Conservation (phyloP, 2,113 vertebrate genomes). For the Gopherus flavomarginatus region DNA sequence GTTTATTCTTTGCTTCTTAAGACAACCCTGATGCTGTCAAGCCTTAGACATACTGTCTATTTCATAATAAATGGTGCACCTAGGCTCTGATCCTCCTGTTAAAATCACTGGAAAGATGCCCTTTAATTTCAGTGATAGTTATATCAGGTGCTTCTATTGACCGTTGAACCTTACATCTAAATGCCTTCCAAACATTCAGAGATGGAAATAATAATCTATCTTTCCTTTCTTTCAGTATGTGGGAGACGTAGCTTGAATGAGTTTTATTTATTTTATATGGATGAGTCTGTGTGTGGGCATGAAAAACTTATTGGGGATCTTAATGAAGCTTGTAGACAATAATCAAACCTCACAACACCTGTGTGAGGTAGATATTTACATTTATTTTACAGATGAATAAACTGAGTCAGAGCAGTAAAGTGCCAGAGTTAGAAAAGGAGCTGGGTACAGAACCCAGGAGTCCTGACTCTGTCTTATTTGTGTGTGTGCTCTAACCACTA, state of each 20-base stretch:
- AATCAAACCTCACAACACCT: background rate
- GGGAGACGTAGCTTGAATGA: background rate
- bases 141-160: background rate
- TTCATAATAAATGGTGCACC: accelerated
- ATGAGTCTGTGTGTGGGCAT: background rate
- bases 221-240: background rate
- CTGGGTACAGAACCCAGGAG: background rate
- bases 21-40: background rate
- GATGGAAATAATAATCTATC: accelerated
- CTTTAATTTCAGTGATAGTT: background rate
- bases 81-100: background rate
- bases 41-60: background rate
- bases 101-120: accelerated
- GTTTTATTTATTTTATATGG: background rate
- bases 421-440: background rate
- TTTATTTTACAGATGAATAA: background rate
- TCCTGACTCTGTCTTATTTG: background rate
- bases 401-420: background rate
- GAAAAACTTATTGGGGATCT: background rate
- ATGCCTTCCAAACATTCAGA: accelerated
- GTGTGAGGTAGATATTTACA: background rate
- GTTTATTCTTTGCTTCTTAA: background rate
- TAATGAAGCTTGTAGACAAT: background rate
- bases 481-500: background rate
- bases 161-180: background rate